A percentile compares a stretch with the other conserved stretches of the same genome.
Conservation (phyloP, 1,140 invertebrate species). For the Macrocentrus cingulum region DNA sequence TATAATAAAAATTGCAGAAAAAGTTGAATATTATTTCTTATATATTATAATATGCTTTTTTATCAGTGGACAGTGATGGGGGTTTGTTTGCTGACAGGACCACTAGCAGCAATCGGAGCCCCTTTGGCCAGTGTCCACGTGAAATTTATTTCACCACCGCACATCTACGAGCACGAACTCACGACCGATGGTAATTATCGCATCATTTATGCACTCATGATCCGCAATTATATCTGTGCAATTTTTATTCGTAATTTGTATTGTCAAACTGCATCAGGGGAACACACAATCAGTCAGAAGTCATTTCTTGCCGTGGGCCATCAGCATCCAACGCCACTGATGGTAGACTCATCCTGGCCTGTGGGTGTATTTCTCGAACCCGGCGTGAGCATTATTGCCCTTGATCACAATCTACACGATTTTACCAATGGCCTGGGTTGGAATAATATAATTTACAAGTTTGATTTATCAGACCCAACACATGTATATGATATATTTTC, state of each 20-base stretch:
- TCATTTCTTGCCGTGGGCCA: constrained; percentile 44
- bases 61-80: constrained; percentile 36
- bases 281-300: constrained; percentile 41
- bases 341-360: constrained; percentile 41
- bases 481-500: not conserved
- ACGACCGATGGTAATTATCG: constrained; percentile 44
- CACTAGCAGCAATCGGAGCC: constrained; percentile 30
- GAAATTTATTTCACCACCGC: constrained; percentile 50
- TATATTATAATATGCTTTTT: no score
- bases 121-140: constrained; percentile 48
- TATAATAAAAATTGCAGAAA: no score
- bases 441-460: no score
- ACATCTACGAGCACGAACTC: constrained; percentile 47
- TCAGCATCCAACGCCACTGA: constrained; percentile 27
- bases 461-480: not conserved
- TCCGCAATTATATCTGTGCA: constrained; percentile 9
- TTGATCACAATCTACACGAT: constrained; percentile 37
- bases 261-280: constrained; percentile 36
- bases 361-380: constrained; percentile 43
- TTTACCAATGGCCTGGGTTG: constrained; percentile 44
- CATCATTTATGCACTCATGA: not conserved
- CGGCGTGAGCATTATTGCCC: constrained; percentile 37
- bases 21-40: no score
- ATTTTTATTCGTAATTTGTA: constrained; percentile 12
- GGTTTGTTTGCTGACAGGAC: constrained; percentile 26